A percentile compares a stretch with the other conserved stretches of the same genome.
Evolutionary conservation across 2,113 vertebrate genomes (phyloP).

Genomic region (Pipra filicauda): DNA sequence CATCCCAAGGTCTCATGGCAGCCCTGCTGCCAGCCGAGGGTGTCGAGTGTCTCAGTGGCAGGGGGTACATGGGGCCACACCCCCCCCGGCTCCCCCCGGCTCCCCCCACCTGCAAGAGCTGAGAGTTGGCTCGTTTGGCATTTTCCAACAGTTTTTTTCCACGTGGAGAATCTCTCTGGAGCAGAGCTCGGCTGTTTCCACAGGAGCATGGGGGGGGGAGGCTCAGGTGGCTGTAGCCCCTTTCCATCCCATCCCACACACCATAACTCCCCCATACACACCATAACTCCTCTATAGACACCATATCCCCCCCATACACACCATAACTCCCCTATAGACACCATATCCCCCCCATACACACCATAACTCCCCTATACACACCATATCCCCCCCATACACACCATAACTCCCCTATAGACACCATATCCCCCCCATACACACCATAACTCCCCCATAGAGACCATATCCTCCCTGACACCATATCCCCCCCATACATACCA

Average conservation of each 20-base stretch:
- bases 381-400: too few species aligned
- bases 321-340: too few species aligned
- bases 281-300: fast-evolving
- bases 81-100: fast-evolving
- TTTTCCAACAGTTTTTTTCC: background rate
- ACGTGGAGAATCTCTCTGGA: fast-evolving
- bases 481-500: background rate
- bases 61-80: fast-evolving
- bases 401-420: too few species aligned
- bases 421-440: too few species aligned
- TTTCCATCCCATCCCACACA: background rate
- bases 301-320: background rate
- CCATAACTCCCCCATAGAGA: too few species aligned
- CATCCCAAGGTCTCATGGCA: background rate
- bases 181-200: background rate
- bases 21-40: background rate
- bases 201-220: background rate
- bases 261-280: background rate
- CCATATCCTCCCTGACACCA: too few species aligned
- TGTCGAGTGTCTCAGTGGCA: background rate
- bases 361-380: too few species aligned
- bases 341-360: background rate
- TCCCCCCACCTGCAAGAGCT: background rate
- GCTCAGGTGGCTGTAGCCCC: background rate
- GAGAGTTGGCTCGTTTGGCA: background rate